A percentile compares a stretch with the other conserved stretches of the same genome.
These are phyloP conservation scores for Priocnemis perturbator DNA, from an alignment of 2,888 invertebrate genomes.

Conservation along the genomic window DNA sequence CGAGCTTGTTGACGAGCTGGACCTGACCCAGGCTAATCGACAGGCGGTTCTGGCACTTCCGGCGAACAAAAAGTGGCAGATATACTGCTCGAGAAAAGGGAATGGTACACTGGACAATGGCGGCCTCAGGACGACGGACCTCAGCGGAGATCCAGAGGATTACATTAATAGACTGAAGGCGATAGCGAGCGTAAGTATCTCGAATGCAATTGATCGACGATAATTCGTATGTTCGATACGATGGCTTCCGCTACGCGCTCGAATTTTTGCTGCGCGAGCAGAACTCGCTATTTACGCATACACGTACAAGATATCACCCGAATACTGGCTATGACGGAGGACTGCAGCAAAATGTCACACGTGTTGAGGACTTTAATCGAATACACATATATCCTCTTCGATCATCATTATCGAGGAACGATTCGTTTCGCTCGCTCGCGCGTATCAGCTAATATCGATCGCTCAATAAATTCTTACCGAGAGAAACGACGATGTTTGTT, in stretches of 20 bases:
- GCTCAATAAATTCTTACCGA: not conserved
- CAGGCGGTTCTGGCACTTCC: conserved; percentile 95
- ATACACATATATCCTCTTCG: not conserved
- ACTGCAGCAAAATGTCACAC: too few species aligned
- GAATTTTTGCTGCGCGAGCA: not conserved
- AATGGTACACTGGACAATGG: conserved; percentile 80
- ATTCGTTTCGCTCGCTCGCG: not conserved
- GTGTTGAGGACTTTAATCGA: too few species aligned
- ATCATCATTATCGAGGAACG: not conserved
- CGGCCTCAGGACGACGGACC: conserved; percentile 80
- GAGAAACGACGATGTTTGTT: not conserved
- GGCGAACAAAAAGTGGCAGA: conserved; percentile 98
- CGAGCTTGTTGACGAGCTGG: conserved; percentile 96
- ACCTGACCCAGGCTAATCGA: conserved; percentile 94
- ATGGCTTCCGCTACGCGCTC: not conserved
- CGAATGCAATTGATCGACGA: not conserved
- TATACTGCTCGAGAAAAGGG: conserved; percentile 92
- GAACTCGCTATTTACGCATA: not conserved
- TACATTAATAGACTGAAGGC: conserved; percentile 92
- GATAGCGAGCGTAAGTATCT: conserved; percentile 83
- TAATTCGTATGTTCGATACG: not conserved
- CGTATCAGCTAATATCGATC: not conserved
- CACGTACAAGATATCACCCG: too few species aligned
- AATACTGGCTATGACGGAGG: too few species aligned
- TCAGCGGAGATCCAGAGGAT: conserved; percentile 89